Evolutionary conservation across 92 coral and sea anemone genomes (phyloP).

Genomic region (Ricordea florida): DNA sequence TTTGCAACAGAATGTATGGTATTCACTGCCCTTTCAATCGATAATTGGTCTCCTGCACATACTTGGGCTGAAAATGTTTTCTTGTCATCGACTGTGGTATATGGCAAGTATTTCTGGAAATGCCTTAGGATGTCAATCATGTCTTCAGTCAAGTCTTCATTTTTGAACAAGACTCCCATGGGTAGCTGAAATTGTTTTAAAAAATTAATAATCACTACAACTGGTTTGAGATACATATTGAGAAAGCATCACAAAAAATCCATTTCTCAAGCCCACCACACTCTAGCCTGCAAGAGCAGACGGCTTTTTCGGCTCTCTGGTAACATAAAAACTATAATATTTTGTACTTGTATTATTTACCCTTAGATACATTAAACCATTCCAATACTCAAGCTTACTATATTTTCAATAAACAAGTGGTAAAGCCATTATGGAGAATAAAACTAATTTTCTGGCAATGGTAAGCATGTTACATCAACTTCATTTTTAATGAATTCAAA

Average conservation of each 20-base stretch:
- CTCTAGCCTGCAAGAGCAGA: not conserved
- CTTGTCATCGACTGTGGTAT: not conserved
- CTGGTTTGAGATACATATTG: no score
- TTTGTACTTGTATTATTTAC: no score
- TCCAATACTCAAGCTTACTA: no score
- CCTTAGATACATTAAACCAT: no score
- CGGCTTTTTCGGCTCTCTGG: not conserved
- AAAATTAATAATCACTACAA: not conserved
- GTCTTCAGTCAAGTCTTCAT: constrained; percentile 44
- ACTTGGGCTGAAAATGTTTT: constrained; percentile 12
- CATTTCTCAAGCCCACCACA: no score
- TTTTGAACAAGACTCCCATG: constrained; percentile 48
- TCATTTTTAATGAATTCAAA: no score
- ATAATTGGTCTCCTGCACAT: constrained; percentile 58
- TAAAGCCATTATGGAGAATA: no score
- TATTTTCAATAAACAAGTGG: no score
- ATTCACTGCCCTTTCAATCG: constrained; percentile 67
- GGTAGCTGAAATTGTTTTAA: constrained; percentile 15
- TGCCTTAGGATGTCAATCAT: constrained; percentile 45
- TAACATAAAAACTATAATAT: no score
- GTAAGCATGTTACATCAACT: no score
- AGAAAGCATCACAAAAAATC: no score
- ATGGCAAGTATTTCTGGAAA: constrained; percentile 44
- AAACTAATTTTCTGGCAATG: no score
- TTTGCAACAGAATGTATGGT: constrained; percentile 46